Conservation (phyloP, 2,888 invertebrate species). For the Cataglyphis altisquamis region DNA sequence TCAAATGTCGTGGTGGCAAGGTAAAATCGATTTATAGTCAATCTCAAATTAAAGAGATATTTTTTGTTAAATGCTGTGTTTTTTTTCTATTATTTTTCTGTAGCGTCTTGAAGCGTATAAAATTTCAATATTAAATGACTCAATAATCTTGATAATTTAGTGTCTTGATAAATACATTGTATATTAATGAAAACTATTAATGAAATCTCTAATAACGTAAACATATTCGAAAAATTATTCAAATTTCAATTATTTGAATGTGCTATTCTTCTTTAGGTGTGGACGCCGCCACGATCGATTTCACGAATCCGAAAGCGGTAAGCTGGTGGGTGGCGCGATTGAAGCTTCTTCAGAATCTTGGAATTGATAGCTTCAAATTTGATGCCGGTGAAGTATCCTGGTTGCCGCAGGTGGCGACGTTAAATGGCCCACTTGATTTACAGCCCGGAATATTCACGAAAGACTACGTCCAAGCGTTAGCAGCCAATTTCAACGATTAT, state of each 20-base stretch:
- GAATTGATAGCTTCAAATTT: slow-evolving; percentile 92
- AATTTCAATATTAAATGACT: not conserved
- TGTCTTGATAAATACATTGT: not conserved
- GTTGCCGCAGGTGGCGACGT: slow-evolving; percentile 89
- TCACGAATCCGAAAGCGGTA: slow-evolving; percentile 90
- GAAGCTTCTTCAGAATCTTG: slow-evolving; percentile 88
- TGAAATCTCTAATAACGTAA: not conserved
- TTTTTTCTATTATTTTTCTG: not conserved
- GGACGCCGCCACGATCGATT: slow-evolving; percentile 90
- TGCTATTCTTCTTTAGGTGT: slow-evolving; percentile 79
- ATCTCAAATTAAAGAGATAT: not conserved
- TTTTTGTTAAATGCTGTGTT: not conserved
- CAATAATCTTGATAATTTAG: not conserved
- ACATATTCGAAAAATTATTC: not conserved
- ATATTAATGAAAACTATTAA: not conserved
- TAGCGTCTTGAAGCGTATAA: not conserved
- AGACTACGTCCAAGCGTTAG: slow-evolving; percentile 88
- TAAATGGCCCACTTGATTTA: slow-evolving; percentile 87
- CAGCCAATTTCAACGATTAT: slow-evolving; percentile 88
- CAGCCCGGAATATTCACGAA: slow-evolving; percentile 88
- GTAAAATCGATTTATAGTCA: slow-evolving; percentile 67
- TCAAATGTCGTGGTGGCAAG: slow-evolving; percentile 87
- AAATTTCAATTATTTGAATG: not conserved
- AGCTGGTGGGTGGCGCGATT: slow-evolving; percentile 88
- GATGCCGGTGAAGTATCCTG: slow-evolving; percentile 93